Base-by-base conservation (phyloP, 2,888 invertebrate genomes). In the Conchocele bisecta region DNA sequence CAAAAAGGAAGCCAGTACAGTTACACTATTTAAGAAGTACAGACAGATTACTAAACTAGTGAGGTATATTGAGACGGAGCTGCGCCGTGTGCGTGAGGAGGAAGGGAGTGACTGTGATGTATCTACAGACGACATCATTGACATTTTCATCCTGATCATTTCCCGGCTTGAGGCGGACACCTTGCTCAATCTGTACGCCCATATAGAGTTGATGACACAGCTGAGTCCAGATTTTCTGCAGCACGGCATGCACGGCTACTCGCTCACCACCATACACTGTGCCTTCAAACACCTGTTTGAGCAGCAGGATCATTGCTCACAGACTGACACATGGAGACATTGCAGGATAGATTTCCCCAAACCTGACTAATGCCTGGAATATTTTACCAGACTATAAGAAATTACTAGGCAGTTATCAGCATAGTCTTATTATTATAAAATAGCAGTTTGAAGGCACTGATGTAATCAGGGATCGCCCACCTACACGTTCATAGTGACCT, bases 201-300 rank as follows among this genome's bases (percentile, higher is more conserved):
- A 87, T 42, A 53, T 87, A 44, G 81, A 76, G 51, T 41, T 87
- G 22, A 74, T 88, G 41, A 73, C 85, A 7, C 87, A 86, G 35
- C 65, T 88, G 7, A 76, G 85, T 76, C 84, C 89, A 15, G 80
- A 77, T 3, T 89, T 86, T 60, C 82, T 88, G 58, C 75, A 78
- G 15, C 83, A 83, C 7, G 83, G 85, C 48, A 82, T 84, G 11
- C 86, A 88, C 71, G 86, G 84, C 64, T 88, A 84, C 66, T 81
- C 86, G 2, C 76, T 89, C 22, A 84, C 84, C 0, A 88, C 85
- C 54, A 83, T 89, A 31, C 75, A 71, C 28, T 83, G 81, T 17
- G 87, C 88, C 3, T 87, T 82, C 60, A 85, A 88, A 57, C 86
- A 86, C 51, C 46, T 88, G n/a, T 82, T 84, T 70, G 85, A 84